These are phyloP conservation scores for Parnassius mnemosyne DNA, from an alignment of 2,888 invertebrate species.

Conservation along the genomic window DNA sequence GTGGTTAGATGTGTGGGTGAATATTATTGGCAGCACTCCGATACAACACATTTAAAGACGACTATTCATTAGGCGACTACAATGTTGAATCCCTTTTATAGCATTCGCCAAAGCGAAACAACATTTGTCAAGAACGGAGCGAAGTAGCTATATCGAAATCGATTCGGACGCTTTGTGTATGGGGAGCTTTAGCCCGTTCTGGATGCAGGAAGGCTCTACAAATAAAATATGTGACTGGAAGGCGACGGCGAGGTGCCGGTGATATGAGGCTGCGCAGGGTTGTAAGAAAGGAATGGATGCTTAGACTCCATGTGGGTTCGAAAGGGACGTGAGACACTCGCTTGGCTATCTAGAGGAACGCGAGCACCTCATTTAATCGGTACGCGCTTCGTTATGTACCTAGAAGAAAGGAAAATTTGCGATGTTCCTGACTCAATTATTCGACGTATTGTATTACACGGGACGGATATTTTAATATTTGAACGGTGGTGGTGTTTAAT, in stretches of 20 bases:
- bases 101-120: slow-evolving; percentile 13
- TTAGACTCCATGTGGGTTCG: slow-evolving; percentile 35
- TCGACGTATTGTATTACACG: not conserved
- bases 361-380: slow-evolving; percentile 80
- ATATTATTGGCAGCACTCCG: slow-evolving; percentile 73
- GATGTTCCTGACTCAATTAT: slow-evolving; percentile 46
- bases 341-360: slow-evolving; percentile 78
- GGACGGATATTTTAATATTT: too few species aligned
- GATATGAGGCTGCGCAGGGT: slow-evolving; percentile 73
- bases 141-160: slow-evolving; percentile 27
- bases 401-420: slow-evolving; percentile 71
- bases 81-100: slow-evolving; percentile 17
- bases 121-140: slow-evolving; percentile 13
- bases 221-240: slow-evolving; percentile 80
- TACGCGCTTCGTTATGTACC: slow-evolving; percentile 72
- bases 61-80: slow-evolving; percentile 51
- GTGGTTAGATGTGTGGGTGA: slow-evolving; percentile 68
- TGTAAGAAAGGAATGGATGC: slow-evolving; percentile 49
- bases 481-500: too few species aligned
- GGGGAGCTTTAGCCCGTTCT: slow-evolving; percentile 66
- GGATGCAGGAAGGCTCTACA: slow-evolving; percentile 78
- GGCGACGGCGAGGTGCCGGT: slow-evolving; percentile 77
- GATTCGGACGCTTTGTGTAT: slow-evolving; percentile 51
- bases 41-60: slow-evolving; percentile 53
- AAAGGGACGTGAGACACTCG: slow-evolving; percentile 48